Percentiles rank a stretch among this genome's conserved stretches.
Evolutionary conservation across 2,888 invertebrate species (phyloP).

Genomic region (Bhutanitis thaidina): DNA sequence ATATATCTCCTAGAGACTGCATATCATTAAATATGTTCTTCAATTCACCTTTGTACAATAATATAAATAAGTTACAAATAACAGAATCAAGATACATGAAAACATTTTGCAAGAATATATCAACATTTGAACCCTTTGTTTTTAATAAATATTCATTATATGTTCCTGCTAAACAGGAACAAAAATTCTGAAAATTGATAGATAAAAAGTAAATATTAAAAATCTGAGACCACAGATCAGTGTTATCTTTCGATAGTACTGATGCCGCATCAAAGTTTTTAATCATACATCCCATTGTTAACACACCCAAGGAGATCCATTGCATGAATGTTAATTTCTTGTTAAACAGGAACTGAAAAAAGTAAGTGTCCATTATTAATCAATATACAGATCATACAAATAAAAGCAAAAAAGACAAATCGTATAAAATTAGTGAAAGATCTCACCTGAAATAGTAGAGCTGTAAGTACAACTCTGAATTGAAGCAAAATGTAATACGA

Average conservation of each 20-base stretch:
- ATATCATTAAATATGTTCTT: constrained; percentile 80
- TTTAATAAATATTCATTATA: constrained; percentile 97
- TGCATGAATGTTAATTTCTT: constrained; percentile 89
- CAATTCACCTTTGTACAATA: constrained; percentile 84
- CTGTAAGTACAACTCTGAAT: constrained; percentile 94
- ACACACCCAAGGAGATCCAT: constrained; percentile 92
- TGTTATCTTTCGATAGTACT: constrained; percentile 43
- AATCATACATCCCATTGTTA: constrained; percentile 94
- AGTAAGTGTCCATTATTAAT: constrained; percentile 10
- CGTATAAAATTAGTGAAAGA: background rate
- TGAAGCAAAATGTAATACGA: constrained; percentile 95
- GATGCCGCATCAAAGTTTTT: constrained; percentile 86
- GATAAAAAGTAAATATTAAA: constrained; percentile 82
- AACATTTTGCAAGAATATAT: constrained; percentile 95
- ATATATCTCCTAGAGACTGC: constrained; percentile 80
- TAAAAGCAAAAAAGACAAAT: background rate
- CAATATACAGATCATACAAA: no score
- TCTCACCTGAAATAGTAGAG: constrained; percentile 92
- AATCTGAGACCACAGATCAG: constrained; percentile 56
- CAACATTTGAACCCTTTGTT: constrained; percentile 89
- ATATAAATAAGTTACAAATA: constrained; percentile 89
- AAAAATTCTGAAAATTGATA: constrained; percentile 89
- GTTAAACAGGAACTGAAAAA: constrained; percentile 89
- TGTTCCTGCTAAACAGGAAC: constrained; percentile 96
- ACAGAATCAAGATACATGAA: constrained; percentile 98